Conservation (phyloP, 2,888 invertebrate genomes). For the Hyles lineata region DNA sequence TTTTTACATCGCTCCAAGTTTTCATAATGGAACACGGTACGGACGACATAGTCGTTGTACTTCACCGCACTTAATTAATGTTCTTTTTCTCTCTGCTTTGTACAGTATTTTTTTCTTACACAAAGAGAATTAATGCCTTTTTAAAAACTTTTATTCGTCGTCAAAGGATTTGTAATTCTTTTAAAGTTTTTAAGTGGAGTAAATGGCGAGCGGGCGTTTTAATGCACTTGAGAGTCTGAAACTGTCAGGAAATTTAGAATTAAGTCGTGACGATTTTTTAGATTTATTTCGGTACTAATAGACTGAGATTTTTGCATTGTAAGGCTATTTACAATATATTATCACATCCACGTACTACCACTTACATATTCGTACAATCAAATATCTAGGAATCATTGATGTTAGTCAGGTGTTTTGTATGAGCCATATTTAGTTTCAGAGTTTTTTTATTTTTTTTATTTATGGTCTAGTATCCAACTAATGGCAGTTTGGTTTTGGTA, state of each 20-base stretch:
- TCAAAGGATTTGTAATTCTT: constrained; percentile 7
- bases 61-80: constrained; percentile 9
- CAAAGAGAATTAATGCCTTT: constrained; percentile 1
- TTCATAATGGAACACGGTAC: background rate
- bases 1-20: background rate
- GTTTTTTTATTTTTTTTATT: too few species aligned
- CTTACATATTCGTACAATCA: too few species aligned
- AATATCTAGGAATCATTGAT: too few species aligned
- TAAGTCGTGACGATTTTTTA: too few species aligned
- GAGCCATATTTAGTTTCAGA: too few species aligned
- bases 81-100: background rate
- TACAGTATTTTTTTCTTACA: background rate
- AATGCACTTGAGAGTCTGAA: background rate
- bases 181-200: background rate
- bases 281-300: too few species aligned
- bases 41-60: background rate
- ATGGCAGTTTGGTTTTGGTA: too few species aligned
- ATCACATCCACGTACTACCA: too few species aligned
- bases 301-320: too few species aligned
- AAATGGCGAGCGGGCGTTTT: background rate
- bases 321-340: too few species aligned
- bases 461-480: too few species aligned
- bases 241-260: background rate
- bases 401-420: too few species aligned
- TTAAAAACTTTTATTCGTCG: background rate